Base-by-base conservation (phyloP, 1,140 invertebrate species). In the Neuroterus valhalla region DNA sequence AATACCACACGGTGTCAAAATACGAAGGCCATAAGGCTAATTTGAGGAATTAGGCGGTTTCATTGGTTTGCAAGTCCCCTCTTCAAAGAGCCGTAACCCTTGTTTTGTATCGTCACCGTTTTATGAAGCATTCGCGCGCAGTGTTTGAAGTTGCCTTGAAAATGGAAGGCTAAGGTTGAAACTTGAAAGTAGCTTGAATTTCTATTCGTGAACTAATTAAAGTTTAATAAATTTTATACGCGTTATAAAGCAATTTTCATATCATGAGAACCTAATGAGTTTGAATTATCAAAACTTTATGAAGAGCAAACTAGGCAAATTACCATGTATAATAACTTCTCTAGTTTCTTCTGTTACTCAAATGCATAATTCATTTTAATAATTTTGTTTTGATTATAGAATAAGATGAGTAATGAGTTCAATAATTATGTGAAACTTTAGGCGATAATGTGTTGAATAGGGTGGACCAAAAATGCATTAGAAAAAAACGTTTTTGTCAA, bases 21-120 rank as follows among this genome's bases (percentile, higher is more conserved):
- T 89, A 88, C 86, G 76, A n/a, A 75, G 84, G 71, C 86, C 88
- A 88, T 87, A 88, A 85, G 88, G 88, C 88, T 89, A 89, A 89
- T 89, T 89, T 88, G 79, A 76, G 80, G 83, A 82, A 87, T 84
- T 87, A 82, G 70, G 81, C 81, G 45, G 55, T 62, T 62, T 62
- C 31, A 38, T 62, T 62, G 55, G 55, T 62, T 62, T 62, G 23
- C 23, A 14, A 23, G 55, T 62, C 48, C 21, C 55, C 23, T 23
- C 55, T 26, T 62, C 55, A 62, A 62, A 62, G 55, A 31, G 55
- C 21, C 23, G 26, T n/a, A 62, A 62, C 55, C 55, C 55, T 62
- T 26, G 55, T 48, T 48, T 48, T 48, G 17, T 48, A 62, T 26
- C 31, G 55, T 62, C 55, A 38, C 55, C 55, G 55, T 62, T 62